Evolutionary conservation across 1,140 invertebrate genomes (phyloP), one percentile per base, ranked within the genome.

Genomic region (Polyergus mexicanus): DNA sequence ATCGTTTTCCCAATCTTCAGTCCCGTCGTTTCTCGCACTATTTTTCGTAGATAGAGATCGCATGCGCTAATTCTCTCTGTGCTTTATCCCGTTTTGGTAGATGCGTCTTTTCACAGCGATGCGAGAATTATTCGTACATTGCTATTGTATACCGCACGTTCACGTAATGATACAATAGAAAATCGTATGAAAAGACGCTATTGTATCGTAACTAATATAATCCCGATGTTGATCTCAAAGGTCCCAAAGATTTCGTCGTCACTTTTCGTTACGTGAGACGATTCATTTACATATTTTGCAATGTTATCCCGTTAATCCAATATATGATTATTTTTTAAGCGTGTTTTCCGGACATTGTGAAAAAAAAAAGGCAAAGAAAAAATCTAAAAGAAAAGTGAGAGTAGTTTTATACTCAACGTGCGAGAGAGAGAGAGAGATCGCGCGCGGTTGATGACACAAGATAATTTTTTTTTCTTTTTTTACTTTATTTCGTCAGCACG

Each of bases 381-480:
- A 28, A 47, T 66, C 35, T 25, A 19, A 35, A 58, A 78, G 51
- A 76, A n/a, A 28, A 60, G 56, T 16, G 16, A 44, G 16, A 41
- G 65, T 84, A 84, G 77, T 66, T 84, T 84, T 77, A 84, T 84
- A 65, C 32, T 77, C 32, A 11, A 54, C 44, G 41, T 41, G 35
- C 5, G 68, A 25, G 25, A 56, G 38, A 56, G 65, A 4, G 75
- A 28, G n/a, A 60, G 69, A 28, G 25, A 58, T 41, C 41, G 8
- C 54, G 13, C 56, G 56, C 69, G 56, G n/a, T 22, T 74, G 35
- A 7, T 19, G 25, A n/a, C 28, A 83, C 41, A 47, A 19, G 25
- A 76, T 32, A 32, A 54, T 25, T 76, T 41, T 28, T n/a, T 47
- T 4, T 13, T n/a, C 10, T 6, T 25, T 3, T 51, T 58, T 41